Evolutionary conservation across 2,113 vertebrate species (phyloP).

Genomic region (Ciconia stormi): DNA sequence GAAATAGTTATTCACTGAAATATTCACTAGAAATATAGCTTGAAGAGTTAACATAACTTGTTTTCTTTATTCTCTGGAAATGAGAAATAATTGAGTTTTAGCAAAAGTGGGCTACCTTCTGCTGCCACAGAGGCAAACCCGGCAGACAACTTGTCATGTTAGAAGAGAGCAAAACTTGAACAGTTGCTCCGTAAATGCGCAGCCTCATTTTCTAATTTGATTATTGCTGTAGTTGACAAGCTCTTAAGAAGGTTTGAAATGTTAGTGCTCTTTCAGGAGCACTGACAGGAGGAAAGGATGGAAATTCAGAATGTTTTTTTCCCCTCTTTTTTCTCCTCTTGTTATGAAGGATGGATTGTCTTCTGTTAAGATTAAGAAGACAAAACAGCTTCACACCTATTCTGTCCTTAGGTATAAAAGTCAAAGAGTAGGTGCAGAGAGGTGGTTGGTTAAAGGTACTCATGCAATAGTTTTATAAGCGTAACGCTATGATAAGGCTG

Average conservation of each 20-base stretch:
- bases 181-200: not conserved
- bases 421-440: not conserved
- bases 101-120: not conserved
- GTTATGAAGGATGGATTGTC: not conserved
- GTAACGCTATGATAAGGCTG: not conserved
- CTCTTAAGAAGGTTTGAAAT: not conserved
- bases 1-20: not conserved
- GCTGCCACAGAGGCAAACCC: not conserved
- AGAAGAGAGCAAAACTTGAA: not conserved
- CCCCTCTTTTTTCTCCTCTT: not conserved
- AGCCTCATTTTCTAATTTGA: not conserved
- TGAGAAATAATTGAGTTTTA: not conserved
- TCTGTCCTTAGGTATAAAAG: not conserved
- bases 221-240: not conserved
- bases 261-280: not conserved
- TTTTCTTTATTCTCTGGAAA: not conserved
- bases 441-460: not conserved
- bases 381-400: not conserved
- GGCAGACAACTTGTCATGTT: not conserved
- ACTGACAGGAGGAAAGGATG: not conserved
- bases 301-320: not conserved
- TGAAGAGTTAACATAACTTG: not conserved
- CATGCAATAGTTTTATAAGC: not conserved
- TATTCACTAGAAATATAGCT: not conserved
- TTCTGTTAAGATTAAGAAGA: not conserved